Evolutionary conservation across 2,888 invertebrate genomes (phyloP), one percentile per base, ranked within the genome.

Genomic region (Xanthorhoe spadicearia): DNA sequence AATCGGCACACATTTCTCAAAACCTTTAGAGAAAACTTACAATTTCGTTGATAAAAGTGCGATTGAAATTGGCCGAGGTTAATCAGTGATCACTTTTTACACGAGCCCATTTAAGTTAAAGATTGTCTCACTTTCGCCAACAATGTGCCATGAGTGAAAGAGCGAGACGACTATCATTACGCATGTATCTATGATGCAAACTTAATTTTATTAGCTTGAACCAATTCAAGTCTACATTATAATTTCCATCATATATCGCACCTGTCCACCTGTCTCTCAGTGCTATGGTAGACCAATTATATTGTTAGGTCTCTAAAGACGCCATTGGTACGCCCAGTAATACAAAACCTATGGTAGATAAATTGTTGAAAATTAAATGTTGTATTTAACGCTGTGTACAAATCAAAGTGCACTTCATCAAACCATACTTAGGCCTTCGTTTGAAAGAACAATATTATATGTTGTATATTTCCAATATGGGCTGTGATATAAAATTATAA

Each of bases 401-500:
- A 93, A 93, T 89, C 78, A 86, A 93, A 93, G 92, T 93, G 92
- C 93, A 93, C 93, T 93, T 93, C 91, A 86, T 83, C 84, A 83
- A 83, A 87, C 85, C 82, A 83, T 84, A 87, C 83, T 86, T 88
- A 88, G 85, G 89, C 88, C 90, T 90, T 90, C 85, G 85, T 89
- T 91, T 86, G 77, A 88, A 89, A 90, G 86, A 89, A 84, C 85
- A 84, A 87, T 91, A 88, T 89, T 89, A 90, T 91, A 86, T 91
- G 91, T 92, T 92, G 89, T 92, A 95, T 95, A 95, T 95, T 68
- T 96, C 95, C 95, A 95, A 95, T 81, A 95, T 94, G 95, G 96
- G 96, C 96, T 96, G 96, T 96, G 96, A 96, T 95, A 95, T 94
- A 94, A 91, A 89, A 87, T 84, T 77, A 94, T 94, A 89, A 94